phyloP scores from a whole-genome alignment of 2,797 vertebrate genomes.

The Gymnoscopelus microlampas region DNA sequence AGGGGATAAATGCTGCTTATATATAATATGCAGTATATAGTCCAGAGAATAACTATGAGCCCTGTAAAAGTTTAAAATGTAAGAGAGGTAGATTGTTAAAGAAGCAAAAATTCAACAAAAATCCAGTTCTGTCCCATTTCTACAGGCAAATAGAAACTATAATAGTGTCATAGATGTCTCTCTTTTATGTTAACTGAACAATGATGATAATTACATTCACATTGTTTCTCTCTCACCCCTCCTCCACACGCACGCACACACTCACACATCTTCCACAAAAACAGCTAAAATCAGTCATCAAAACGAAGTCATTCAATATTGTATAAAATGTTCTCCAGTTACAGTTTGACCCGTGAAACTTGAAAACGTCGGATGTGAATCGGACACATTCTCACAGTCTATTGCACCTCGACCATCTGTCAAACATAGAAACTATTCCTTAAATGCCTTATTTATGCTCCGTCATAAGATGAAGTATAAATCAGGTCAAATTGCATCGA shows the following conservation, averaged over 20 bases:
- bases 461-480: not conserved
- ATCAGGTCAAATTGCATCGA: too few species aligned
- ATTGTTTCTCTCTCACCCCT: slow-evolving; percentile 21
- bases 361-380: slow-evolving; percentile 31
- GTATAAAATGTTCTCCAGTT: slow-evolving; percentile 57
- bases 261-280: slow-evolving; percentile 28
- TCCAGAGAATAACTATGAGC: not conserved
- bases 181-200: slow-evolving; percentile 37
- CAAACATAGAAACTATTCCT: not conserved
- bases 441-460: too few species aligned
- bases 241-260: slow-evolving; percentile 19
- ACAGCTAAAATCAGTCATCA: slow-evolving; percentile 26
- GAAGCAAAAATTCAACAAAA: slow-evolving; percentile 34
- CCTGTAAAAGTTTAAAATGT: slow-evolving; percentile 44
- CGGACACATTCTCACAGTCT: slow-evolving; percentile 62
- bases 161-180: slow-evolving; percentile 59
- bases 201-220: slow-evolving; percentile 24
- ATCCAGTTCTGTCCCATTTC: slow-evolving; percentile 31
- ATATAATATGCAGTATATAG: not conserved
- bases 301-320: slow-evolving; percentile 54
- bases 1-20: not conserved
- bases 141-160: slow-evolving; percentile 7
- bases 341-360: slow-evolving; percentile 64
- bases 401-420: slow-evolving; percentile 16
- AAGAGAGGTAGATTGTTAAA: slow-evolving; percentile 80